Evolutionary conservation across 2,113 vertebrate genomes (phyloP), one percentile per base, ranked within the genome.

Genomic region (Lycaon pictus): DNA sequence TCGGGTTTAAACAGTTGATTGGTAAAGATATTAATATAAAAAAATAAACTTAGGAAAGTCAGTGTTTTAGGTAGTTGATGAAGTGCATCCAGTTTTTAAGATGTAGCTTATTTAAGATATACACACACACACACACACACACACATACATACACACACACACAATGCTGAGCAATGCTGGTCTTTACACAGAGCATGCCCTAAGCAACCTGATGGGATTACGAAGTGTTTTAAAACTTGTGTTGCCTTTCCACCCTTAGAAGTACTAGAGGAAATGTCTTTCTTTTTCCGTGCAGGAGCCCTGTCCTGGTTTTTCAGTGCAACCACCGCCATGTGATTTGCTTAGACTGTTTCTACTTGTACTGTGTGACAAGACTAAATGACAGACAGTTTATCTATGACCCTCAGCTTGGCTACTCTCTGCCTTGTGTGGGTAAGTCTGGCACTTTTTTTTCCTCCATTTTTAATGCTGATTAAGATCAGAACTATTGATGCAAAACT

Each of bases 231-330:
- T 29, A 1, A 69, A 2, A 19, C 1, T 2, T 12, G 0, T 1
- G 7, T 6, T 8, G 27, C 55, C 55, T 19, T 7, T 43, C 8
- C 7, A 17, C 29, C n/a, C 8, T 11, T 2, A 11, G 1, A 16
- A 10, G 16, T 7, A 11, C 55, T 25, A 12, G 5, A 35, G 0
- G 2, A 23, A 13, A 23, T 20, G 15, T 37, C 74, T 89, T 32
- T 91, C 80, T 86, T 23, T 88, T 35, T 88, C 93, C n/a, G 0
- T 11, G 2, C 97, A 99, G 99, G 98, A 99, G 98, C 58, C 99
- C 99, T 0, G 99, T 99, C 80, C 98, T 99, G 96, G 99, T 99
- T 86, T 99, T 99, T 98, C 99, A 99, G 90, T 99, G 99, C 29
- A 53, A 96, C 0, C 98, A 99, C 87, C 99, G 98, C 91, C 99